Percentiles rank a stretch among this genome's conserved stretches.
phyloP scores from a whole-genome alignment of 1,140 invertebrate species.

The Phortica variegata region DNA sequence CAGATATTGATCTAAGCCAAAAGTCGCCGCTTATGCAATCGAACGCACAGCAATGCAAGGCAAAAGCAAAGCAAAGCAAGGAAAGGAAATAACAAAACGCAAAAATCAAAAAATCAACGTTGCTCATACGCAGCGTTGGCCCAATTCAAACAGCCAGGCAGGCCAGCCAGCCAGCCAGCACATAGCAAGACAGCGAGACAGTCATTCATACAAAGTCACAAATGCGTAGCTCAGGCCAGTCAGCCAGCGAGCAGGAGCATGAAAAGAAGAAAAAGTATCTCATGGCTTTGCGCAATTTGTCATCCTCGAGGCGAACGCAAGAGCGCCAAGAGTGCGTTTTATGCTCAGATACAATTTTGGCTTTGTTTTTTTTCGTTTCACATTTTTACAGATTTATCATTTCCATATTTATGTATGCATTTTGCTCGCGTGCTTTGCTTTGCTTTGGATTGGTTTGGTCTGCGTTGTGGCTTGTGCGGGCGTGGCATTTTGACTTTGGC shows the following conservation, averaged over 20 bases:
- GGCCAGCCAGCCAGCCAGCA: slow-evolving; percentile 29
- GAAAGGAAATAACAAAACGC: no score
- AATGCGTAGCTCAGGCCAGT: no score
- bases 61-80: no score
- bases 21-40: slow-evolving; percentile 42
- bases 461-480: no score
- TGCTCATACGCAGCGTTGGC: no score
- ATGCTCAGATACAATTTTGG: neutral
- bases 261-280: slow-evolving; percentile 34
- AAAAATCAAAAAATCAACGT: no score
- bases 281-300: slow-evolving; percentile 54
- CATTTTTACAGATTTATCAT: slow-evolving; percentile 1
- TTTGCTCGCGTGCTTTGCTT: no score
- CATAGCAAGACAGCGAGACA: slow-evolving; percentile 16
- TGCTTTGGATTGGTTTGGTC: no score
- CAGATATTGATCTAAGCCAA: slow-evolving; percentile 47
- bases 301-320: slow-evolving; percentile 32
- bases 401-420: neutral
- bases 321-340: slow-evolving; percentile 12
- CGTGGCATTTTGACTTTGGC: no score
- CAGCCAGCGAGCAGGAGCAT: no score
- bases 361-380: neutral
- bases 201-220: neutral
- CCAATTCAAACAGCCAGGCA: neutral
- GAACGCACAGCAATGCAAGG: no score